A percentile compares a stretch with the other conserved stretches of the same genome.
Conservation (phyloP, 1,140 invertebrate species). For the Gryllus bimaculatus region DNA sequence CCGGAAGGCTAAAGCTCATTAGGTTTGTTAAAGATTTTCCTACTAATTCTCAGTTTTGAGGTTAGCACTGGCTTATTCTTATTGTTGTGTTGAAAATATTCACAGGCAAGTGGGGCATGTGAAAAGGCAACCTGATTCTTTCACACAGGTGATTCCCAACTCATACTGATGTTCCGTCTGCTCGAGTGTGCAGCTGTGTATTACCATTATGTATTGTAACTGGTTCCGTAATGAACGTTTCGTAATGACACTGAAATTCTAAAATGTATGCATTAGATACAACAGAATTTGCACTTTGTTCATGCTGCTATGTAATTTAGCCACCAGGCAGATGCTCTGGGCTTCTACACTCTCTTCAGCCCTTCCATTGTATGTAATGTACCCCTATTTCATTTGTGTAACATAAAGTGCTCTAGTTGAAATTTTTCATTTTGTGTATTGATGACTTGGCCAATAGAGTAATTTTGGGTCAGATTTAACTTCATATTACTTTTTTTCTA, state of each 20-base stretch:
- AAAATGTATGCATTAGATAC: background rate
- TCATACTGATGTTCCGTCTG: background rate
- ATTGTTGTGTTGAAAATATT: background rate
- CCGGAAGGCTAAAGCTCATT: slow-evolving; percentile 16
- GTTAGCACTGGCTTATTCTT: background rate
- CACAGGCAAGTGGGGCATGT: background rate
- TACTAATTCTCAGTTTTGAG: background rate
- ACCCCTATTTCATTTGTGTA: too few relatives aligned
- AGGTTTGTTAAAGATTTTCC: background rate
- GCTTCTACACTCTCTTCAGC: slow-evolving; percentile 20
- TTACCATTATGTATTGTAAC: background rate
- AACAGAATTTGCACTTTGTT: background rate
- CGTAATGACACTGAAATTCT: too few relatives aligned
- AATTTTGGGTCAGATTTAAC: slow-evolving; percentile 7
- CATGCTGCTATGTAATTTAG: slow-evolving; percentile 12
- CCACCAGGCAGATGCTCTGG: slow-evolving; percentile 18
- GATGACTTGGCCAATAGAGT: slow-evolving; percentile 11
- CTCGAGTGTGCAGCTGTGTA: background rate
- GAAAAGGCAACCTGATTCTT: background rate
- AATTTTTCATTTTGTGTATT: background rate
- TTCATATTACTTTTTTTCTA: slow-evolving; percentile 1
- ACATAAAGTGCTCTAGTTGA: too few relatives aligned
- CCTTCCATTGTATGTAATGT: slow-evolving; percentile 9
- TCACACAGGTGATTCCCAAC: background rate
- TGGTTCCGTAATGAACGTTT: too few relatives aligned